Percentiles rank a stretch among this genome's conserved stretches.
These are phyloP conservation scores for Drosophila lacteicornis DNA, from an alignment of 1,140 invertebrate genomes.

Conservation along the genomic window DNA sequence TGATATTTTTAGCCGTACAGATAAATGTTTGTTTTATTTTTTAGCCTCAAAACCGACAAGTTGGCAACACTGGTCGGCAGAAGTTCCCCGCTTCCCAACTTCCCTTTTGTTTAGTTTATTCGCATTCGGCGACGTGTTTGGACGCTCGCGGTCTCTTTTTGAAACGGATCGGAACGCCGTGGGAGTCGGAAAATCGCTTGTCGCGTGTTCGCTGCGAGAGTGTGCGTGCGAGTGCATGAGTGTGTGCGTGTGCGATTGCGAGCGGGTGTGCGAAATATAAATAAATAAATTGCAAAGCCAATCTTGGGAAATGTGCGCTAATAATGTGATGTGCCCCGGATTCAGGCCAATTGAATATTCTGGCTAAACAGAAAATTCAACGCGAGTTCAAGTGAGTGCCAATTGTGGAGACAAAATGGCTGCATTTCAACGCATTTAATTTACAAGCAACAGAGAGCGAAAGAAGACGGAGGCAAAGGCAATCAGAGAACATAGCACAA, in stretches of 20 bases:
- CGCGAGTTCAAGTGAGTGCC: conserved; percentile 63
- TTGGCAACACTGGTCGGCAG: too few relatives aligned
- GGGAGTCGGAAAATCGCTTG: conserved; percentile 36
- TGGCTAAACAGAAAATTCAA: conserved; percentile 35
- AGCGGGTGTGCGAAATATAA: conserved; percentile 18
- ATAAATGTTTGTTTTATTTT: too few relatives aligned
- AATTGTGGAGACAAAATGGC: conserved; percentile 78
- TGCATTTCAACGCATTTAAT: conserved; percentile 80
- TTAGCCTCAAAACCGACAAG: too few relatives aligned
- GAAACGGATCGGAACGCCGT: conserved; percentile 30
- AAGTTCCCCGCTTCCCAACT: too few relatives aligned
- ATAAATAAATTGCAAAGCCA: conserved; percentile 24
- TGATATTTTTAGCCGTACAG: too few relatives aligned
- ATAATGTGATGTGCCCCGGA: conserved; percentile 16
- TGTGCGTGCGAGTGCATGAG: conserved; percentile 21
- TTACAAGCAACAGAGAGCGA: conserved; percentile 59
- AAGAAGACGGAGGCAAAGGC: conserved; percentile 11
- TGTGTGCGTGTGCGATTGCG: conserved; percentile 15
- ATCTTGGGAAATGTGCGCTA: conserved; percentile 16
- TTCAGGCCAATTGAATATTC: conserved; percentile 22
- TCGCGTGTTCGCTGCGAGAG: conserved; percentile 20
- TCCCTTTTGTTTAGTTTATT: too few relatives aligned
- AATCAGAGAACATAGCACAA: conserved; percentile 63
- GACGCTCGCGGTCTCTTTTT: conserved; percentile 2
- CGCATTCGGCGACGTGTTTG: too few relatives aligned